These are phyloP conservation scores for Megaleporinus macrocephalus DNA, from an alignment of 2,113 vertebrate genomes.

Conservation along the genomic window DNA sequence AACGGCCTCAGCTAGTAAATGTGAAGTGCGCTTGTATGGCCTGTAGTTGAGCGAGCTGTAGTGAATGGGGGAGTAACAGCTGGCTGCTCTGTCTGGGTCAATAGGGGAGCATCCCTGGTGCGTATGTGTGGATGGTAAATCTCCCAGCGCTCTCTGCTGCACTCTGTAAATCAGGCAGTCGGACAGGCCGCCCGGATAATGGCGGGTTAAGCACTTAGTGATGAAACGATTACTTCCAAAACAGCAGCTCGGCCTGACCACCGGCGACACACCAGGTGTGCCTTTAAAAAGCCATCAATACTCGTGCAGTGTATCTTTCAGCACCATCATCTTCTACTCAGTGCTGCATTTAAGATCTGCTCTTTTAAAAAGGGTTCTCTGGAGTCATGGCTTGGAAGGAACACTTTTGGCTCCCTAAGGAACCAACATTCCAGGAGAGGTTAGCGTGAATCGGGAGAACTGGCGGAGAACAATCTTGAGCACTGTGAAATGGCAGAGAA, in stretches of 20 bases:
- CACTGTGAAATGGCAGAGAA: too few species aligned
- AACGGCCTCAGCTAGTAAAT: background rate
- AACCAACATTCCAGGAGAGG: background rate
- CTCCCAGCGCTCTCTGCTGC: slow-evolving; percentile 35
- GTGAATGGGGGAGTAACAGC: slow-evolving; percentile 44
- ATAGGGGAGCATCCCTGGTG: slow-evolving; percentile 35
- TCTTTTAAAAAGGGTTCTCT: too few species aligned
- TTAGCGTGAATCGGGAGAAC: too few species aligned
- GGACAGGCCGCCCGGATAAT: slow-evolving; percentile 54
- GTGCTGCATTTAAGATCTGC: too few species aligned
- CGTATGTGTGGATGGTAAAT: slow-evolving; percentile 50
- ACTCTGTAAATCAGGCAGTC: slow-evolving; percentile 54
- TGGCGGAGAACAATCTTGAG: too few species aligned
- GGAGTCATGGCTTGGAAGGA: too few species aligned
- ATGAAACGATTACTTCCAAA: slow-evolving; percentile 62
- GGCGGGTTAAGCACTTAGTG: slow-evolving; percentile 63
- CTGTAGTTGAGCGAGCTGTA: background rate
- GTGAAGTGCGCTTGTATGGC: background rate
- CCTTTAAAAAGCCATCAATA: slow-evolving; percentile 5
- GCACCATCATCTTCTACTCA: background rate
- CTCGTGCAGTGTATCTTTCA: background rate
- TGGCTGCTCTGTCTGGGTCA: slow-evolving; percentile 36
- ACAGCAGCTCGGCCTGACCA: slow-evolving; percentile 40
- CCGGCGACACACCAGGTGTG: slow-evolving; percentile 16
- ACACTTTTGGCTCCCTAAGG: too few species aligned